A percentile compares a stretch with the other conserved stretches of the same genome.
Conservation (phyloP, 2,888 invertebrate genomes). For the Synergus gifuensis region DNA sequence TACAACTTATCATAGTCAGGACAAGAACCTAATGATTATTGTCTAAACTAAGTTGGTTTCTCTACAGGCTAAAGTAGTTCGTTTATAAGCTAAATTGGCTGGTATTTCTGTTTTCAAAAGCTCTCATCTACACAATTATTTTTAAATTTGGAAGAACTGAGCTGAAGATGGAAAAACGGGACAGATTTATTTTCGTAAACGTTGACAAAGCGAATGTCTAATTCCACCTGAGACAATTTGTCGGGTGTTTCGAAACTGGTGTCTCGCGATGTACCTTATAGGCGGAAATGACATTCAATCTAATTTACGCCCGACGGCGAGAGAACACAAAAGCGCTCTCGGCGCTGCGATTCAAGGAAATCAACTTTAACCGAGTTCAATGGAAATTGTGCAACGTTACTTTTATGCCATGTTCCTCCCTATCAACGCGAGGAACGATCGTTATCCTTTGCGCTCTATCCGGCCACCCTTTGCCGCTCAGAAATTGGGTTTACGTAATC, state of each 20-base stretch:
- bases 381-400: conserved; percentile 30
- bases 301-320: neutral
- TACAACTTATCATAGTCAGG: no score
- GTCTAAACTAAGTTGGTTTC: neutral
- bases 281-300: conserved; percentile 19
- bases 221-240: neutral
- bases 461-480: conserved; percentile 29
- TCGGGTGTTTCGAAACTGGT: neutral
- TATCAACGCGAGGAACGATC: conserved; percentile 34
- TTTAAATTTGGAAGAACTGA: no score
- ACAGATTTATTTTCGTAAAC: neutral
- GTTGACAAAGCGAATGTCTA: neutral
- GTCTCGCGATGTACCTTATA: neutral
- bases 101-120: no score
- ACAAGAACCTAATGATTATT: neutral
- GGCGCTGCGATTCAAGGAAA: conserved; percentile 32
- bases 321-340: conserved; percentile 34
- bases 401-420: conserved; percentile 33
- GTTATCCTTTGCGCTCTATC: conserved; percentile 32
- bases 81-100: no score
- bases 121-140: no score
- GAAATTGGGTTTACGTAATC: conserved; percentile 57
- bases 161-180: neutral
- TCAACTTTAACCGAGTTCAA: conserved; percentile 31
- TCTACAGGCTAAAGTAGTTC: no score